Percentiles rank a stretch among this genome's conserved stretches.
phyloP scores from a whole-genome alignment of 1,140 invertebrate genomes.

The Cydia splendana region DNA sequence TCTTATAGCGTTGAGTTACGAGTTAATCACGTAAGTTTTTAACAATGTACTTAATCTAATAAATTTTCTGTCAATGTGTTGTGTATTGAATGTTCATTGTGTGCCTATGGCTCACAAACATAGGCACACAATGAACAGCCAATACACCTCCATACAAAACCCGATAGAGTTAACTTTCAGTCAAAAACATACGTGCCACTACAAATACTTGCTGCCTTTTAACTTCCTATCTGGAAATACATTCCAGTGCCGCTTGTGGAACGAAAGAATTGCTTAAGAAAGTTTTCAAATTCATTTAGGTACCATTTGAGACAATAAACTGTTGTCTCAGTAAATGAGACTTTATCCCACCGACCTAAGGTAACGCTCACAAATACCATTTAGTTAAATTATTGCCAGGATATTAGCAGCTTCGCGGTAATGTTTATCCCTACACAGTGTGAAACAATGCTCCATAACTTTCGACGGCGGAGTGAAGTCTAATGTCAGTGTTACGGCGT shows the following conservation, averaged over 20 bases:
- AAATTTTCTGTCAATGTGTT: not conserved
- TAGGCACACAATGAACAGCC: not conserved
- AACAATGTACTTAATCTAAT: no score
- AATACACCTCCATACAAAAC: not conserved
- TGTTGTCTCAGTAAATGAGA: slow-evolving; percentile 4
- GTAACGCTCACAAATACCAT: slow-evolving; percentile 3
- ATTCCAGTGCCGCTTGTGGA: not conserved
- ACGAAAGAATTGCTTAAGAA: not conserved
- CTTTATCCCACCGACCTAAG: not conserved
- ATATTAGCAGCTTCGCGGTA: slow-evolving; percentile 37
- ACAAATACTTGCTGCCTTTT: slow-evolving; percentile 14
- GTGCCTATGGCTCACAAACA: no score
- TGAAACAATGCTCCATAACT: slow-evolving; percentile 51
- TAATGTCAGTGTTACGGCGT: slow-evolving; percentile 31
- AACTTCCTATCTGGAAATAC: not conserved
- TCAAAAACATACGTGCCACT: slow-evolving; percentile 2
- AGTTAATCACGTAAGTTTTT: no score
- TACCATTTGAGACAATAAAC: not conserved
- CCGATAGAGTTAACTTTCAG: slow-evolving; percentile 18
- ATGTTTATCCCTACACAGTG: slow-evolving; percentile 45
- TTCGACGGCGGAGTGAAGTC: slow-evolving; percentile 36
- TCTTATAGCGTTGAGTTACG: no score
- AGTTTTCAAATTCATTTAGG: not conserved
- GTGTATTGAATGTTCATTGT: no score
- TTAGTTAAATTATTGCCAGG: slow-evolving; percentile 19